These are phyloP conservation scores for Trimorus sp. DNA, from an alignment of 2,888 invertebrate species.

Conservation along the genomic window DNA sequence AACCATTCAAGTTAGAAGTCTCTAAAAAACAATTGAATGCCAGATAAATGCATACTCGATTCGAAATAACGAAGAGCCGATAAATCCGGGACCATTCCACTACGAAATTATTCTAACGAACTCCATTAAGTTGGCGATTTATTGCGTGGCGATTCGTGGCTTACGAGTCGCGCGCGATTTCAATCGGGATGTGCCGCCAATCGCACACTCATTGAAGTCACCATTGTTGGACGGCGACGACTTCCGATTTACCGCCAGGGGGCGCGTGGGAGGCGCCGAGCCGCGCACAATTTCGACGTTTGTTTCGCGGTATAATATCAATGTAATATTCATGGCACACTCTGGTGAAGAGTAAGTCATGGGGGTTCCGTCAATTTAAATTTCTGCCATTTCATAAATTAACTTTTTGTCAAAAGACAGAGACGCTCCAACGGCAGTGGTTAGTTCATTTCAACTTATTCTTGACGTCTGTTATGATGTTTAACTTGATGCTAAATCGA, in stretches of 20 bases:
- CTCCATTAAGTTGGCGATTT: constrained; percentile 40
- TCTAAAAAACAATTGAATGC: too few species aligned
- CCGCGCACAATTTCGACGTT: constrained; percentile 43
- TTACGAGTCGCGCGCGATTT: constrained; percentile 49
- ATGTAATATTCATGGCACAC: constrained; percentile 42
- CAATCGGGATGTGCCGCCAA: constrained; percentile 23
- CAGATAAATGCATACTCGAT: too few species aligned
- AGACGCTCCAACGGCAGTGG: too few species aligned
- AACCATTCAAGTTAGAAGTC: too few species aligned
- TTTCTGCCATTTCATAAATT: neutral
- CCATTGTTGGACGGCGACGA: constrained; percentile 40
- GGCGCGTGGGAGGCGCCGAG: constrained; percentile 37
- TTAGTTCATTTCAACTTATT: too few species aligned
- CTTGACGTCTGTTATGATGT: too few species aligned
- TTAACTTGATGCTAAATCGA: too few species aligned
- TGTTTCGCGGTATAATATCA: constrained; percentile 50
- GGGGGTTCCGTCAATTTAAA: neutral
- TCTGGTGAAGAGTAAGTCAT: constrained; percentile 28
- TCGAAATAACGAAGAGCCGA: constrained; percentile 9
- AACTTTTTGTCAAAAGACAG: too few species aligned
- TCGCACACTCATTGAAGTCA: constrained; percentile 48
- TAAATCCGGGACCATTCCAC: constrained; percentile 10
- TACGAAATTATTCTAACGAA: constrained; percentile 39
- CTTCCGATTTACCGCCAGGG: constrained; percentile 44
- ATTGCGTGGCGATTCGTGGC: constrained; percentile 26